Evolutionary conservation across 2,797 vertebrate species (phyloP), one percentile per base, ranked within the genome.

Genomic region (Crenichthys baileyi): DNA sequence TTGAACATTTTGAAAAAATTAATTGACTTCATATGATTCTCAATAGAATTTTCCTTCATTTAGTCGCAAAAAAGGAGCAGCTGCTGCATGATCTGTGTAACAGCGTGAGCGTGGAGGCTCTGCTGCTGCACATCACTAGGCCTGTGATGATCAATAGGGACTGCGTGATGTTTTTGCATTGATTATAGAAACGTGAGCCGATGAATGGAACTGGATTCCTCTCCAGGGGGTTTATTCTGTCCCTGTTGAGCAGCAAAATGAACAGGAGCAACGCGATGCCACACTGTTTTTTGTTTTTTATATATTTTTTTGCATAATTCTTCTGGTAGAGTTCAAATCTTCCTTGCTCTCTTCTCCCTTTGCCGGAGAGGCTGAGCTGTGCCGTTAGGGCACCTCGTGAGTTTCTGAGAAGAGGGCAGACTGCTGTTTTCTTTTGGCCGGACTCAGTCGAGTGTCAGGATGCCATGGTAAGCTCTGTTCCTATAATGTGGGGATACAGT

Each of bases 81-180:
- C 89, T 94, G 92, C 90, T 93, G 92, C 93, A 82, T 93, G 90
- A 92, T 91, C 85, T 88, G 86, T 90, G 83, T 85, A 36, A 36
- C 36, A 36, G 36, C 36, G 36, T 36, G 90, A 87, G 90, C 76
- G 76, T 86, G 88, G 89, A 93, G 90, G 91, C 90, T 86, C 91
- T 80, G 88, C 82, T 89, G 90, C 88, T 92, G 91, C 90, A 91
- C 92, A 87, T 94, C 92, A 95, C 91, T 94, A 92, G 90, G 91
- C 89, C 90, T 93, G 92, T 92, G 93, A 92, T 95, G 95, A 95
- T 96, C 94, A 95, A 95, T 95, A 95, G 92, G 91, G 89, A 93
- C 95, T 92, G 94, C 89, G 92, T 95, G 95, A 95, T 95, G 93
- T 93, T 95, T 95, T 94, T 91, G 91, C 94, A 96, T 96, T 92